Evolutionary conservation across 2,797 vertebrate species (phyloP).

Genomic region (Premnoplex brunnescens): DNA sequence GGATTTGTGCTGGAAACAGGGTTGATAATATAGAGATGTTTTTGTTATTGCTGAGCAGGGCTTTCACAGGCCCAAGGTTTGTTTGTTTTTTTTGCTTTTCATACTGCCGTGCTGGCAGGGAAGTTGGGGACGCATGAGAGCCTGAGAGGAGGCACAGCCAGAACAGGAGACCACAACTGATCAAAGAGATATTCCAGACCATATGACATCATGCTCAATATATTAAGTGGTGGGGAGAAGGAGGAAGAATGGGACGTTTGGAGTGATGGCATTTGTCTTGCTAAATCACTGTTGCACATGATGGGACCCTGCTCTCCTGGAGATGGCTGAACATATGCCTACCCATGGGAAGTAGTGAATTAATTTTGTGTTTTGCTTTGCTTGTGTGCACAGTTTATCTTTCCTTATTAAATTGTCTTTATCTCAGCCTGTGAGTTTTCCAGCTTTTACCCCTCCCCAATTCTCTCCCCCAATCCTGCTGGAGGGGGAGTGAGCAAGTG

Average conservation of each 20-base stretch:
- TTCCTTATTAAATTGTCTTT: background rate
- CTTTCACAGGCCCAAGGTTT: background rate
- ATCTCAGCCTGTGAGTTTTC: background rate
- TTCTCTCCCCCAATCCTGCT: background rate
- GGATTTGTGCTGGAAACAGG: background rate
- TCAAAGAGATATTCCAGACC: background rate
- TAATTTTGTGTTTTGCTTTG: background rate
- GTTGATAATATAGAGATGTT: background rate
- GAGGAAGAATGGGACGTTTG: accelerated
- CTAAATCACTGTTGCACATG: accelerated
- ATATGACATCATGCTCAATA: accelerated
- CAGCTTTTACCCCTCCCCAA: background rate
- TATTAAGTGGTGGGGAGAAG: background rate
- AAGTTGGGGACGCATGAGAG: background rate
- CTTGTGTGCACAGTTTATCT: background rate
- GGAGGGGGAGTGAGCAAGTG: background rate
- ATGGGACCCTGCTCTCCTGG: background rate
- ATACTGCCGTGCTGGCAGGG: accelerated
- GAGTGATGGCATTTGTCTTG: background rate
- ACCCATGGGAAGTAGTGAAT: accelerated
- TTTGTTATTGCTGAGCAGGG: background rate
- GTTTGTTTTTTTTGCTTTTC: background rate
- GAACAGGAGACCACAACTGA: background rate
- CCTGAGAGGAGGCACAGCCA: background rate
- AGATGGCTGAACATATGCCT: background rate